Base-by-base conservation (phyloP, 2,888 invertebrate genomes). In the Spialia ferax region DNA sequence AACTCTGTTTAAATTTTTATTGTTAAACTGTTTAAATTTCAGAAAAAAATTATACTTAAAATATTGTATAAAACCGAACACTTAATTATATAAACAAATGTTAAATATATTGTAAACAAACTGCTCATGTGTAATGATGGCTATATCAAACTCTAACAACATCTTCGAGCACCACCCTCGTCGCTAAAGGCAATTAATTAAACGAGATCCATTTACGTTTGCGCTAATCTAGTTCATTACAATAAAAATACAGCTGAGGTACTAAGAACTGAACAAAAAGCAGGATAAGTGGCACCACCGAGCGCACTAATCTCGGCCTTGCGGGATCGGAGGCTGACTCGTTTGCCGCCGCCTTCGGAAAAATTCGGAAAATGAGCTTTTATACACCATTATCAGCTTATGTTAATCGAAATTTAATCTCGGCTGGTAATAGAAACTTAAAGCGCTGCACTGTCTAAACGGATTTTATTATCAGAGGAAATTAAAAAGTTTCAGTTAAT, bases 191-290 rank as follows among this genome's bases (percentile, higher is more conserved):
- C 48, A 5, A 15, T 3, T 42, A 42, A n/a, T 3, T 48, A 8
- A 18, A 8, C 1, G 10, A 20, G 18, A 20, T 18, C 10, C 48
- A 38, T 48, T 48, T 10, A 20, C 20, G 2, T 20, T 48, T 48
- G 1, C 8, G 11, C 20, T 20, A 20, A 20, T 20, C 10, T 48
- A 20, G 0, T 48, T 48, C 8, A 48, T 20, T 48, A 48, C 18
- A 48, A 48, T 48, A 48, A 8, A 20, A 48, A 48, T 48, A 48
- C 10, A 48, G 18, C 20, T 48, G 20, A 48, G 20, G 8, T 48
- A 48, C 48, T 20, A 48, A 48, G 48, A 48, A 48, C n/a, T 42
- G 48, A 48, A 48, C 48, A 45, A 48, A 48, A 48, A 48, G 20
- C 48, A 20, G 1, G 48, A 20, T 48, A 48, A 48, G 48, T 20